A percentile compares a stretch with the other conserved stretches of the same genome.
Evolutionary conservation across 2,113 vertebrate species (phyloP).

Genomic region (Fulica atra): DNA sequence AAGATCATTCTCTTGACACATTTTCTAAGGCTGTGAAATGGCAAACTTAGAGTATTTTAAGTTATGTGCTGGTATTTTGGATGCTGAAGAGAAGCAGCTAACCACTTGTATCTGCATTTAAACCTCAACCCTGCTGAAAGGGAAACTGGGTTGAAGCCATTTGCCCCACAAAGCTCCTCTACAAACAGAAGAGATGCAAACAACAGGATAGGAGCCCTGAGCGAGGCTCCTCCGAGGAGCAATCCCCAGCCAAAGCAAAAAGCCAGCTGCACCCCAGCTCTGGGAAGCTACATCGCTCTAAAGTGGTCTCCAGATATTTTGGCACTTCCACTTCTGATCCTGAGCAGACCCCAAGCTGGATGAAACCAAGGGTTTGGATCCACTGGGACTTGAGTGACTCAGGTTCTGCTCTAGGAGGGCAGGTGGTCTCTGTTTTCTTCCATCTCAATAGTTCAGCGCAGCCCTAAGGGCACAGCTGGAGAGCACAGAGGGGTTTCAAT

Average conservation of each 20-base stretch:
- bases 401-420: background rate
- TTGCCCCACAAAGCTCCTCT: background rate
- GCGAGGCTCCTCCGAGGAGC: accelerated
- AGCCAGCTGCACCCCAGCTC: background rate
- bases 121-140: background rate
- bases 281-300: background rate
- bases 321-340: background rate
- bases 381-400: accelerated
- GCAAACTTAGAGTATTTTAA: background rate
- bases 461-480: accelerated
- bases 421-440: background rate
- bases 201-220: background rate
- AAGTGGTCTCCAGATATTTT: background rate
- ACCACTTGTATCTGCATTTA: background rate
- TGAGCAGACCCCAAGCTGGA: background rate
- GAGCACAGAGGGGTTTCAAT: too few species aligned
- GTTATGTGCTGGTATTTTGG: background rate
- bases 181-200: background rate
- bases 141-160: background rate
- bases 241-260: background rate
- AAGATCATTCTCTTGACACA: background rate
- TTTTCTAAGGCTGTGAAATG: background rate
- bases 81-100: background rate
- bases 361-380: background rate
- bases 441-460: background rate